Evolutionary conservation across 2,113 vertebrate genomes (phyloP).

Genomic region (Charadrius vociferus): DNA sequence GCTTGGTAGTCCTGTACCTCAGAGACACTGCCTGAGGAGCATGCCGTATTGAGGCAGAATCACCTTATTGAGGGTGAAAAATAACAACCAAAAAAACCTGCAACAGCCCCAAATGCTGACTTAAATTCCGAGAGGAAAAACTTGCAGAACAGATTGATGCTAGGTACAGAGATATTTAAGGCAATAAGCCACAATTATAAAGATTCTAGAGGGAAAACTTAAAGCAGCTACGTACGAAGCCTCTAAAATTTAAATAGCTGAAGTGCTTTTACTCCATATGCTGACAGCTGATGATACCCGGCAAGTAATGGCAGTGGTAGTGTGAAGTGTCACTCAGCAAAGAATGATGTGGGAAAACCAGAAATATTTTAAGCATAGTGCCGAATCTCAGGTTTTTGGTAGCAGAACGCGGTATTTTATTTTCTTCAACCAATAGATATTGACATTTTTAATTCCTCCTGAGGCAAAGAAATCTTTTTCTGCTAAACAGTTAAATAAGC

Average conservation of each 20-base stretch:
- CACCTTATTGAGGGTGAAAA: not conserved
- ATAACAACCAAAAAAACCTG: not conserved
- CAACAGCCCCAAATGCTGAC: not conserved
- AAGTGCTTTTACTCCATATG: not conserved
- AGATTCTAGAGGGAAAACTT: not conserved
- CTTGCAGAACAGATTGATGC: not conserved
- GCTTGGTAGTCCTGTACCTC: not conserved
- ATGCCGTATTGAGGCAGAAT: not conserved
- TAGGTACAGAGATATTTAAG: not conserved
- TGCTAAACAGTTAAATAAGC: constrained; percentile 34
- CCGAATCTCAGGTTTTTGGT: not conserved
- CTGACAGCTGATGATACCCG: not conserved
- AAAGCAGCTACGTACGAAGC: not conserved
- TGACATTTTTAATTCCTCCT: constrained; percentile 5
- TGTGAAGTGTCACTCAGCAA: not conserved
- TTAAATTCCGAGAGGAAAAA: not conserved
- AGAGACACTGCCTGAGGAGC: not conserved
- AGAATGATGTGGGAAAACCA: constrained; percentile 16
- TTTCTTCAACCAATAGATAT: not conserved
- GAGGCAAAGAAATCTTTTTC: not conserved
- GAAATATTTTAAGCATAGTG: constrained; percentile 1
- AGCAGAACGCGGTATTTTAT: not conserved
- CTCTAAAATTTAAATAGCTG: constrained; percentile 2
- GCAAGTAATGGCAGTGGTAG: not conserved
- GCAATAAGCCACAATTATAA: not conserved